Percentiles rank a stretch among this genome's conserved stretches.
phyloP scores from a whole-genome alignment of 2,113 vertebrate species.

The Pao palembangensis region DNA sequence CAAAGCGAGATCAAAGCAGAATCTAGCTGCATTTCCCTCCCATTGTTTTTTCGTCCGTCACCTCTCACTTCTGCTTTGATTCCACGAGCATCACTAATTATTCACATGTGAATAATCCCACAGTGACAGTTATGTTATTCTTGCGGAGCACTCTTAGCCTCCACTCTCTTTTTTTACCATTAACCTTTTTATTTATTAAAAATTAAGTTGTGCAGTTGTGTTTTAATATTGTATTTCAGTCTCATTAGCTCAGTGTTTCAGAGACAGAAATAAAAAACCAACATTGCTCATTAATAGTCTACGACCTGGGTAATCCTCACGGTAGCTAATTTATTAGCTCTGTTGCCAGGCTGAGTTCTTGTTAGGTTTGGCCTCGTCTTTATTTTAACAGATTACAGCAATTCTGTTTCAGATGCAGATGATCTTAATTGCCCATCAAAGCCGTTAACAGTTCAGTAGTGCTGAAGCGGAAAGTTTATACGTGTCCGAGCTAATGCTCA shows the following conservation, averaged over 20 bases:
- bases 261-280: constrained; percentile 22
- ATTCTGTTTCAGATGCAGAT: constrained; percentile 10
- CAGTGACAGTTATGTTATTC: not conserved
- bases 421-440: constrained; percentile 5
- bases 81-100: not conserved
- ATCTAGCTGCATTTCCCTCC: not conserved
- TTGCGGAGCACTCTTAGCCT: not conserved
- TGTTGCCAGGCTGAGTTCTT: constrained; percentile 2
- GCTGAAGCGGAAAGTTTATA: constrained; percentile 5
- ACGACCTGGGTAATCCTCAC: constrained; percentile 20
- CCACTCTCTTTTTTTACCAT: constrained; percentile 1
- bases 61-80: not conserved
- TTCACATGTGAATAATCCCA: not conserved
- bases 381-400: constrained; percentile 5
- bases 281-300: constrained; percentile 31
- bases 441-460: not conserved
- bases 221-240: constrained; percentile 26
- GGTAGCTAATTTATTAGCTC: constrained; percentile 26
- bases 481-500: too few species aligned
- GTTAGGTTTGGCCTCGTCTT: not conserved
- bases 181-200: too few species aligned
- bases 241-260: constrained; percentile 2
- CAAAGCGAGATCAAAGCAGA: too few species aligned
- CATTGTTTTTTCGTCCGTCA: not conserved
- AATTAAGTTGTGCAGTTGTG: constrained; percentile 2